A percentile compares a stretch with the other conserved stretches of the same genome.
phyloP scores from a whole-genome alignment of 1,140 invertebrate genomes.

The Steinernema khuongi region DNA sequence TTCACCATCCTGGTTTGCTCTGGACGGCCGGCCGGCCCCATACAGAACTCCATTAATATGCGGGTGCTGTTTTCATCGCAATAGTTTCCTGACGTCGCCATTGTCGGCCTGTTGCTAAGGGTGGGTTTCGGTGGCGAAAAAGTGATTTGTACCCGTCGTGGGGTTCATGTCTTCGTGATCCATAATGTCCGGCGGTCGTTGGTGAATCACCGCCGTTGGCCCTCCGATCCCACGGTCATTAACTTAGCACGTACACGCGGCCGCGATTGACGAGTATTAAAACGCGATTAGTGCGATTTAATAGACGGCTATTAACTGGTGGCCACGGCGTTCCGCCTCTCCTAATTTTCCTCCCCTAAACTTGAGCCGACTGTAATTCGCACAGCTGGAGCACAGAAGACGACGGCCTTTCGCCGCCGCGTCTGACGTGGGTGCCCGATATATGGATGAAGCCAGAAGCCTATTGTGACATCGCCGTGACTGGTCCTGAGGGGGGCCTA shows the following conservation, averaged over 20 bases:
- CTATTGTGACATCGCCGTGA: constrained; percentile 5
- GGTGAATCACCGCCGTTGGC: neutral
- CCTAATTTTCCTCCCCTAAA: too few species aligned
- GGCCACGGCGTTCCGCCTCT: neutral
- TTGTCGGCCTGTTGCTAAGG: too few species aligned
- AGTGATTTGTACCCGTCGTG: too few species aligned
- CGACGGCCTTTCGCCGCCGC: neutral
- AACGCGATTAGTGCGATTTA: neutral
- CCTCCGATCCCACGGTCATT: constrained; percentile 6
- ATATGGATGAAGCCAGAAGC: constrained; percentile 1
- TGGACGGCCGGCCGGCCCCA: too few species aligned
- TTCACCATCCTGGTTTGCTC: too few species aligned
- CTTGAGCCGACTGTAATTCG: neutral
- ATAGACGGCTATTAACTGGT: neutral
- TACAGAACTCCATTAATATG: too few species aligned
- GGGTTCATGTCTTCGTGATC: neutral
- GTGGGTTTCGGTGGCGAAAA: too few species aligned
- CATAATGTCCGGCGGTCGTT: neutral
- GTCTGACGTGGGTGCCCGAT: neutral
- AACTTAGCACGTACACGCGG: neutral
- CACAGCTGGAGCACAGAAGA: neutral
- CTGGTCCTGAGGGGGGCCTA: neutral
- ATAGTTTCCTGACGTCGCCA: too few species aligned
- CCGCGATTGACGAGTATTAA: neutral
- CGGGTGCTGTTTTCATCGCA: too few species aligned